Conservation (phyloP, 1,140 invertebrate genomes). For the Oryctes rhinoceros region DNA sequence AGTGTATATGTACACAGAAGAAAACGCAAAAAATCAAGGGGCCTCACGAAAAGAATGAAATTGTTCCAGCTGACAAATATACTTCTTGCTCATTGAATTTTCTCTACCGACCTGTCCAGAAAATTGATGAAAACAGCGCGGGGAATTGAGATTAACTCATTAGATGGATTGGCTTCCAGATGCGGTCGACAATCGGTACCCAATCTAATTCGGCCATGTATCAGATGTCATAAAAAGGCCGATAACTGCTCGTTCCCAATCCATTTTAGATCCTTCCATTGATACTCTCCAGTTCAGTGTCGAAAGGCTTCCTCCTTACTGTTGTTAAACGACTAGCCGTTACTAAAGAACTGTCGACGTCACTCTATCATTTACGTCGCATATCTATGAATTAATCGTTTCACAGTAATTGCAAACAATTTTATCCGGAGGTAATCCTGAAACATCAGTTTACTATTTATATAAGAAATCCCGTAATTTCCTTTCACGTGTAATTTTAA, state of each 20-base stretch:
- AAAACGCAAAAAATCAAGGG: neutral
- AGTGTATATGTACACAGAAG: too few species aligned
- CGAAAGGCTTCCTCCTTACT: neutral
- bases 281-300: neutral
- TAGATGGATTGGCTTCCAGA: conserved; percentile 28
- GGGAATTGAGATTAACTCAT: conserved; percentile 33
- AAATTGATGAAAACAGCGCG: conserved; percentile 2
- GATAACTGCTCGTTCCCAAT: neutral
- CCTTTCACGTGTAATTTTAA: neutral
- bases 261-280: neutral
- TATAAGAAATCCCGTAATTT: neutral
- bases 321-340: neutral
- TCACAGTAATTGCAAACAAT: neutral
- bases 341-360: neutral
- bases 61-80: conserved; percentile 16
- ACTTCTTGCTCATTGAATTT: conserved; percentile 17
- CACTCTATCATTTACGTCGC: neutral
- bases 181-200: conserved; percentile 35
- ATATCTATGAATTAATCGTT: neutral
- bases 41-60: conserved; percentile 4
- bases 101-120: neutral
- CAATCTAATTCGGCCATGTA: conserved; percentile 26
- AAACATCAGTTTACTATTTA: neutral
- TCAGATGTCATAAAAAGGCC: conserved; percentile 38
- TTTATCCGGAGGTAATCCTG: neutral